A percentile compares a stretch with the other conserved stretches of the same genome.
Conservation (phyloP, 2,888 invertebrate species). For the Sarcophaga caerulescens region DNA sequence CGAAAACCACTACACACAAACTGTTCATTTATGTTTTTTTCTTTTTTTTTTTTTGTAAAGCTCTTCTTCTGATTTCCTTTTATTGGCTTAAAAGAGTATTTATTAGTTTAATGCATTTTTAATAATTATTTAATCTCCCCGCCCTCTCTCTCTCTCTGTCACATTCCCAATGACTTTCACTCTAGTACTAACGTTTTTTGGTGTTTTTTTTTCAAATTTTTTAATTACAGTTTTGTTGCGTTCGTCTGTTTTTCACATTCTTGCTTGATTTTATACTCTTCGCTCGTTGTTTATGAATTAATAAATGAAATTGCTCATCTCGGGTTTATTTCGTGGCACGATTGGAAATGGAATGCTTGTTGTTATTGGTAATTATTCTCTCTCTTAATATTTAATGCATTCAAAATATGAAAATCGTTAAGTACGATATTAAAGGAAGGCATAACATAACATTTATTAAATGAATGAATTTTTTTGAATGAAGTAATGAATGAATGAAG, state of each 20-base stretch:
- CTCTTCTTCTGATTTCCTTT: not conserved
- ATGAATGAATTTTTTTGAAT: too few relatives aligned
- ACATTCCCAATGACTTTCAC: too few relatives aligned
- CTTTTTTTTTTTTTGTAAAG: not conserved
- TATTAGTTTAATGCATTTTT: constrained; percentile 39
- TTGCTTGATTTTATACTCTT: not conserved
- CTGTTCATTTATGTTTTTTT: not conserved
- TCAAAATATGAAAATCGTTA: not conserved
- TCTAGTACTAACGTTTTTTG: not conserved
- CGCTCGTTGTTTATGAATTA: not conserved
- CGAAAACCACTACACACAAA: not conserved
- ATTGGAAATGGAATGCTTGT: not conserved
- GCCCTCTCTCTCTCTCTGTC: not conserved
- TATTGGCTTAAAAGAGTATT: constrained; percentile 31
- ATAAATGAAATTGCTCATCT: constrained; percentile 13
- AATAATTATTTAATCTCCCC: constrained; percentile 10
- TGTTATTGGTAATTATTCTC: constrained; percentile 33
- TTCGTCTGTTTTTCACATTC: constrained; percentile 16
- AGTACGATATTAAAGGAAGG: too few relatives aligned
- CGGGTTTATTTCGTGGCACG: not conserved
- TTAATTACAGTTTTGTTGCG: constrained; percentile 41
- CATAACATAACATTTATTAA: too few relatives aligned
- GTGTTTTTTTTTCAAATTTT: not conserved
- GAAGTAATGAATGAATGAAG: too few relatives aligned
- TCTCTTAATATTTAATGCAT: constrained; percentile 24